Conservation (phyloP, 2,888 invertebrate species). For the Timandra comae region DNA sequence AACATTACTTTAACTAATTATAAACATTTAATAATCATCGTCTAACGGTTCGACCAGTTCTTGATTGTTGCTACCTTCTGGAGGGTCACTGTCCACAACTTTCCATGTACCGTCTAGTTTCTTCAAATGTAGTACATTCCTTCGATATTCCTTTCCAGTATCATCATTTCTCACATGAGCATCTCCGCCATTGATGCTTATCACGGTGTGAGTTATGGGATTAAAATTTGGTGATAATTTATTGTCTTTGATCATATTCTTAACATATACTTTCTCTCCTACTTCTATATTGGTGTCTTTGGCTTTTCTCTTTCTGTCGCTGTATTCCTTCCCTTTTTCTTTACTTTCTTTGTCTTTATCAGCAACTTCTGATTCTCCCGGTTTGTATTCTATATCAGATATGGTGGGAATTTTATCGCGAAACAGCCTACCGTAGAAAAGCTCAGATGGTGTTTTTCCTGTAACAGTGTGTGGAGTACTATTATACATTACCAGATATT, state of each 20-base stretch:
- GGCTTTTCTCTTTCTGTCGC: neutral
- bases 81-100: too few relatives aligned
- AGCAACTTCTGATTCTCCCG: too few relatives aligned
- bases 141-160: neutral
- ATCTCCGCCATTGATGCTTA: slow-evolving; percentile 1
- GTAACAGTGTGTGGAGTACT: slow-evolving; percentile 28
- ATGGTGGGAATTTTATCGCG: slow-evolving; percentile 23
- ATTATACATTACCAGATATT: slow-evolving; percentile 25
- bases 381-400: slow-evolving; percentile 1
- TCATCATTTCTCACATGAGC: slow-evolving; percentile 2
- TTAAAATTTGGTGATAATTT: neutral
- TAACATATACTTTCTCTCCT: neutral
- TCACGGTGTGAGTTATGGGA: neutral
- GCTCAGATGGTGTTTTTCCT: slow-evolving; percentile 23
- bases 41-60: too few relatives aligned
- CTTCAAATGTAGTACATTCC: slow-evolving; percentile 5
- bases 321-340: neutral
- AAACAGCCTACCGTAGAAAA: slow-evolving; percentile 21
- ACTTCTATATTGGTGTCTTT: neutral
- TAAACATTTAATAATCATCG: too few relatives aligned
- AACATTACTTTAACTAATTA: too few relatives aligned
- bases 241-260: neutral
- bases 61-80: too few relatives aligned
- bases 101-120: slow-evolving; percentile 4
- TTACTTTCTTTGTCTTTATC: neutral